phyloP scores from a whole-genome alignment of 2,797 vertebrate genomes.

The Pyrocephalus nanus region DNA sequence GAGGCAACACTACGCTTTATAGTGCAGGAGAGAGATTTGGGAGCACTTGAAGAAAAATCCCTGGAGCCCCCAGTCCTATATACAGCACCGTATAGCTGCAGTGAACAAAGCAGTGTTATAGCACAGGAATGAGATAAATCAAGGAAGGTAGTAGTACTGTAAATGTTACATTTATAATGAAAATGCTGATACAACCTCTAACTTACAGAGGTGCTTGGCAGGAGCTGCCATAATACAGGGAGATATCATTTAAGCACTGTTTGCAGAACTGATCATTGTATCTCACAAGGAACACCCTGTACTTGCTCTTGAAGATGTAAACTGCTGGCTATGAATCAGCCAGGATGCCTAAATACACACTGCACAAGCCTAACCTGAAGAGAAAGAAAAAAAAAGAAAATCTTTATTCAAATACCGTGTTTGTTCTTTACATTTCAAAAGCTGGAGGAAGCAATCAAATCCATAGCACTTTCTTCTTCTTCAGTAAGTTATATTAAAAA shows the following conservation, averaged over 20 bases:
- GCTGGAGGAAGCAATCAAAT: slow-evolving; percentile 68
- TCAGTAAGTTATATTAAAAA: slow-evolving; percentile 66
- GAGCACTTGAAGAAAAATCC: slow-evolving; percentile 52
- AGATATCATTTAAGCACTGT: slow-evolving; percentile 49
- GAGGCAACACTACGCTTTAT: not conserved
- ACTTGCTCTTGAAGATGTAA: slow-evolving; percentile 54
- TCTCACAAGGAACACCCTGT: slow-evolving; percentile 45
- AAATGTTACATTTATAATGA: slow-evolving; percentile 64
- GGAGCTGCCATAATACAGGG: not conserved
- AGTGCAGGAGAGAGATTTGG: not conserved
- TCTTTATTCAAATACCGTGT: slow-evolving; percentile 26
- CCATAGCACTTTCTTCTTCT: slow-evolving; percentile 39
- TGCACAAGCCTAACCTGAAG: slow-evolving; percentile 1
- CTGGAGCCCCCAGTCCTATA: not conserved
- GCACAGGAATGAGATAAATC: slow-evolving; percentile 36
- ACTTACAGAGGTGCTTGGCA: slow-evolving; percentile 25
- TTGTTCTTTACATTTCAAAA: slow-evolving; percentile 72
- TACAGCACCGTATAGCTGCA: not conserved
- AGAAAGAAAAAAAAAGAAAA: not conserved
- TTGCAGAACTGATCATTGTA: slow-evolving; percentile 50
- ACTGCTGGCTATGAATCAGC: slow-evolving; percentile 41
- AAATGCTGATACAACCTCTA: slow-evolving; percentile 54
- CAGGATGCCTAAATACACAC: slow-evolving; percentile 39
- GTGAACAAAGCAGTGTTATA: slow-evolving; percentile 39
- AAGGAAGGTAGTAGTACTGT: slow-evolving; percentile 37